Conservation (phyloP, 2,113 vertebrate genomes). For the Syngnathus floridae region DNA sequence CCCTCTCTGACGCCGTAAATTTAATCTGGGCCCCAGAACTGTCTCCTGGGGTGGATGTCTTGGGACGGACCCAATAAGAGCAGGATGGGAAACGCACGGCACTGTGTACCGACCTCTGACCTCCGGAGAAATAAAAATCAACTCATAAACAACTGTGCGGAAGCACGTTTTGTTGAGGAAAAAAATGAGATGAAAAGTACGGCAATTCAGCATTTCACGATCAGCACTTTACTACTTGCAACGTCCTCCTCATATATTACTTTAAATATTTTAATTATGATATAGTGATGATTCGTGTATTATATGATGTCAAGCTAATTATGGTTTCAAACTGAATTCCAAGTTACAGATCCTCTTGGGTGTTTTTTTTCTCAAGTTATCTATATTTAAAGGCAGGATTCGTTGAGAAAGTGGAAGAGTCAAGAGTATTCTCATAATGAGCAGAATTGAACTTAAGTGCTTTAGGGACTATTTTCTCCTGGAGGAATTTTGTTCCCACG, state of each 20-base stretch:
- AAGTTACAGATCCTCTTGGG: too few species aligned
- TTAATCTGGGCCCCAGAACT: constrained; percentile 35
- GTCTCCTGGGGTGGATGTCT: constrained; percentile 41
- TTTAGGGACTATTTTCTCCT: background rate
- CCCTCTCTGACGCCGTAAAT: constrained; percentile 50
- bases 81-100: constrained; percentile 58
- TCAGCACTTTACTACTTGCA: background rate
- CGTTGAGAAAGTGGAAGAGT: background rate
- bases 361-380: too few species aligned
- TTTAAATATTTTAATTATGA: background rate
- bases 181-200: background rate
- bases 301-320: too few species aligned
- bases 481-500: constrained; percentile 18
- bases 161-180: constrained; percentile 33
- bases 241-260: background rate
- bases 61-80: constrained; percentile 33
- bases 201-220: background rate
- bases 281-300: too few species aligned
- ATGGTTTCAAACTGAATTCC: too few species aligned
- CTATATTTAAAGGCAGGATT: background rate
- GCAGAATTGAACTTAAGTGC: background rate
- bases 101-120: constrained; percentile 44
- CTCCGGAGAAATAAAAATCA: constrained; percentile 49
- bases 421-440: background rate
- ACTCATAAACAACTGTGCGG: constrained; percentile 50